Conservation (phyloP, 2,113 vertebrate species). For the Hippotragus niger region DNA sequence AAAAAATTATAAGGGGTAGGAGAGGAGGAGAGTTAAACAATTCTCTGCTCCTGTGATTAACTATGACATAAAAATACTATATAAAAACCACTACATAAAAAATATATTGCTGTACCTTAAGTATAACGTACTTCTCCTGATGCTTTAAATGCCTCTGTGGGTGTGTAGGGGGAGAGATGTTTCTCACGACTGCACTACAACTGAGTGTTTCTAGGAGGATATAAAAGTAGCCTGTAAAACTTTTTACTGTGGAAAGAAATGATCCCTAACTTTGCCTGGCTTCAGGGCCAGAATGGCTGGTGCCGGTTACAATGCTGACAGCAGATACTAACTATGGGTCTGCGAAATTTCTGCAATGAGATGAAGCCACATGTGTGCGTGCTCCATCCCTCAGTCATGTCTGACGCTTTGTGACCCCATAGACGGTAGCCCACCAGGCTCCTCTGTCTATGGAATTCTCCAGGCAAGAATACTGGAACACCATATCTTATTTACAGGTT, state of each 20-base stretch:
- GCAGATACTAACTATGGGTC: background rate
- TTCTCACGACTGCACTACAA: background rate
- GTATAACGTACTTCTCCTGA: background rate
- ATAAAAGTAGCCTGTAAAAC: background rate
- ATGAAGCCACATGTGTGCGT: fast-evolving
- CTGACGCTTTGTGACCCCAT: background rate
- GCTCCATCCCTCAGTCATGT: background rate
- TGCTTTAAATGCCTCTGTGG: background rate
- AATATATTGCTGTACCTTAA: background rate
- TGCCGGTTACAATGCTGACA: background rate
- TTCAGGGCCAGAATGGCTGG: background rate
- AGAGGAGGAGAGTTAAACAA: background rate
- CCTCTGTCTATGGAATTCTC: background rate
- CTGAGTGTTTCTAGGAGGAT: background rate
- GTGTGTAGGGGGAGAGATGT: background rate
- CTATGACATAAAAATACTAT: background rate
- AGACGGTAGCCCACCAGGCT: background rate
- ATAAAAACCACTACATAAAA: background rate
- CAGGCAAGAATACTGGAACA: background rate
- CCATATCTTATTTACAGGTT: background rate
- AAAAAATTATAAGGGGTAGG: background rate
- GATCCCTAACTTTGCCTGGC: background rate
- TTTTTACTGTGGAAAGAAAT: background rate
- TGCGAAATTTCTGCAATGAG: fast-evolving
- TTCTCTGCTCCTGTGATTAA: background rate